phyloP scores from a whole-genome alignment of 2,797 vertebrate genomes.

The Esox lucius region DNA sequence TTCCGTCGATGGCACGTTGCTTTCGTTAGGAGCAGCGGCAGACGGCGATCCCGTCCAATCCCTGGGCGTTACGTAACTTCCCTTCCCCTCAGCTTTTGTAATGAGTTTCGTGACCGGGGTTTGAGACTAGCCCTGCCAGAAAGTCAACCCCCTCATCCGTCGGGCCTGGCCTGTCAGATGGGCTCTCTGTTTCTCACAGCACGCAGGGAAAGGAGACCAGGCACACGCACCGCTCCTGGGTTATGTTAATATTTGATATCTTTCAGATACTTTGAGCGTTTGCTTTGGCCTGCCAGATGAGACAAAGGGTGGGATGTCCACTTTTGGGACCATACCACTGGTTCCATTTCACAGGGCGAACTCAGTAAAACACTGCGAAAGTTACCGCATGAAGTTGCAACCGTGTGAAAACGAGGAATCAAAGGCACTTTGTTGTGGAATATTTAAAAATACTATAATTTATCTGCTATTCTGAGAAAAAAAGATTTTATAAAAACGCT shows the following conservation, averaged over 20 bases:
- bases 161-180: background rate
- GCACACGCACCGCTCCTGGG: background rate
- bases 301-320: background rate
- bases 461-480: no score
- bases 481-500: no score
- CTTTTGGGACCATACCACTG: background rate
- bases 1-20: constrained; percentile 25
- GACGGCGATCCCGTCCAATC: background rate
- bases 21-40: constrained; percentile 22
- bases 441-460: no score
- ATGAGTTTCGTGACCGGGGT: background rate
- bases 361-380: background rate
- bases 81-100: constrained; percentile 4
- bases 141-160: background rate
- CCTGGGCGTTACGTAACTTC: constrained; percentile 22
- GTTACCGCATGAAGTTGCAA: background rate
- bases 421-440: no score
- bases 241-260: background rate
- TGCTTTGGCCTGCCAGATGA: background rate
- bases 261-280: background rate
- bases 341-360: background rate
- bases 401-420: no score
- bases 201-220: background rate
- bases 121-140: constrained; percentile 7
- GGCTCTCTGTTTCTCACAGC: background rate